These are phyloP conservation scores for Hypothenemus hampei DNA, from an alignment of 1,140 invertebrate species.

Conservation along the genomic window DNA sequence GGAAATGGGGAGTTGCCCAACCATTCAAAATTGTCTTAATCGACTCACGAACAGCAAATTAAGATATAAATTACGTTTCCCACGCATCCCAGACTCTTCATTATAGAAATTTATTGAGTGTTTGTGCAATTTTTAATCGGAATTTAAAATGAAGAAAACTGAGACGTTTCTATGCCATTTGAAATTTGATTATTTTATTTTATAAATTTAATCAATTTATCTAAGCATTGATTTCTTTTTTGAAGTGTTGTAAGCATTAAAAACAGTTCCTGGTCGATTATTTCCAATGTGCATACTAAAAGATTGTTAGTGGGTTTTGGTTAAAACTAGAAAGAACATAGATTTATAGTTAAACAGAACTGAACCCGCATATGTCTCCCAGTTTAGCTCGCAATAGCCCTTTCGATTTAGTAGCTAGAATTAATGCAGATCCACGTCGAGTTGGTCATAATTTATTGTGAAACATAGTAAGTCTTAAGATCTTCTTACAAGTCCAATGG, in stretches of 20 bases:
- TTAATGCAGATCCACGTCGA: conserved; percentile 44
- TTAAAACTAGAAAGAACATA: conserved; percentile 1
- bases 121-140: neutral
- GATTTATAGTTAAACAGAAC: conserved; percentile 10
- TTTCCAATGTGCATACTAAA: too few relatives aligned
- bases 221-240: too few relatives aligned
- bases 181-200: too few relatives aligned
- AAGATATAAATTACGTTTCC: conserved; percentile 18
- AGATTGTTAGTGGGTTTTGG: too few relatives aligned
- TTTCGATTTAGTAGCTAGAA: conserved; percentile 35
- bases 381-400: conserved; percentile 20
- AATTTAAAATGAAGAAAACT: too few relatives aligned
- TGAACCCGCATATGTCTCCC: conserved; percentile 25
- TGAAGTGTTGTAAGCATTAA: too few relatives aligned
- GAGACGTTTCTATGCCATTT: too few relatives aligned
- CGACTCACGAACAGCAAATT: conserved; percentile 19
- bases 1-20: conserved; percentile 14
- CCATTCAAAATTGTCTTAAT: conserved; percentile 16
- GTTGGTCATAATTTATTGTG: conserved; percentile 44
- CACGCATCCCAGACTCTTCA: conserved; percentile 2
- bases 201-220: too few relatives aligned
- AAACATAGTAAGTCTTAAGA: conserved; percentile 45
- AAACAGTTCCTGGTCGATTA: too few relatives aligned
- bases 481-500: too few relatives aligned
- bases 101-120: conserved; percentile 1